Conservation (phyloP, 2,888 invertebrate species). For the Oxyteleia sp. region DNA sequence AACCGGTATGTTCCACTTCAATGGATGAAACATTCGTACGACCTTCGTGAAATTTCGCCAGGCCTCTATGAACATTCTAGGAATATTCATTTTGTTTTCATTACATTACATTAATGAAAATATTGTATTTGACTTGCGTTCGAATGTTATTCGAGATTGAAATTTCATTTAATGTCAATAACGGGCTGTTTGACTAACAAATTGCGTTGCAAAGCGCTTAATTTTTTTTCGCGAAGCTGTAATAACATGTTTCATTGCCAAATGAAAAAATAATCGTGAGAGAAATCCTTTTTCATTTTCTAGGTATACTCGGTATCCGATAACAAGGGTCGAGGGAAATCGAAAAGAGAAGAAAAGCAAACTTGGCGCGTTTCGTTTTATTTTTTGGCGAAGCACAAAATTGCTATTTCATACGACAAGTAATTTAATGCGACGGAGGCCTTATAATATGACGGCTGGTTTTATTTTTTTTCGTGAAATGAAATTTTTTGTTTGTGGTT, state of each 20-base stretch:
- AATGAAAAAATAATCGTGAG: conserved; percentile 41
- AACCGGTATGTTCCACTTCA: conserved; percentile 59
- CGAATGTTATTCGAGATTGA: conserved; percentile 5
- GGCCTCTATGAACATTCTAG: conserved; percentile 33
- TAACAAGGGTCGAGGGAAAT: conserved; percentile 54
- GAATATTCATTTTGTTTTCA: conserved; percentile 63
- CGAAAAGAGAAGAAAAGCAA: conserved; percentile 29
- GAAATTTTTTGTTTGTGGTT: too few species aligned
- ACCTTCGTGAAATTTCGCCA: conserved; percentile 50
- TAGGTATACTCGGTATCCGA: conserved; percentile 1
- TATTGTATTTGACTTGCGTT: conserved; percentile 28
- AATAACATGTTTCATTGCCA: conserved; percentile 19
- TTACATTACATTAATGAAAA: conserved; percentile 45
- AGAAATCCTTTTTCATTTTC: conserved; percentile 44
- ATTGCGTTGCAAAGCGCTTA: too few species aligned
- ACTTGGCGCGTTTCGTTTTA: conserved; percentile 22
- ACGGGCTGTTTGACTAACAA: conserved; percentile 16
- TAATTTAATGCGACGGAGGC: neutral
- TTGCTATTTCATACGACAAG: neutral
- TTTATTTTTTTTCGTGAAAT: too few species aligned
- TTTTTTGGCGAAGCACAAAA: conserved; percentile 19
- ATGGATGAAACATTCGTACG: conserved; percentile 57
- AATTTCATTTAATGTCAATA: conserved; percentile 10
- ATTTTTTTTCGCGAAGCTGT: conserved; percentile 30
- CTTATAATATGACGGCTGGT: too few species aligned